phyloP scores from a whole-genome alignment of 2,888 invertebrate species.

The Lottia scabra region DNA sequence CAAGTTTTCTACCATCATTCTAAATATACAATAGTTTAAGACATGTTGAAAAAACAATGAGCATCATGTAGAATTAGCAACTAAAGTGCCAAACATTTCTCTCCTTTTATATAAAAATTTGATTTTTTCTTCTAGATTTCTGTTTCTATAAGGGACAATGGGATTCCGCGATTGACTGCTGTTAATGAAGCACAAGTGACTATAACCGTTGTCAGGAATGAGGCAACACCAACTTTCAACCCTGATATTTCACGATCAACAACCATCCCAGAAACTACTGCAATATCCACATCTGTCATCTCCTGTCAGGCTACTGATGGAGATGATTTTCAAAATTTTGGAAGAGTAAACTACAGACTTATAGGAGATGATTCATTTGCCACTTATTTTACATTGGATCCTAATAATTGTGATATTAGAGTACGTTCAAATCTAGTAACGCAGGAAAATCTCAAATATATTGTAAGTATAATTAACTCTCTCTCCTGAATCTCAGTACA shows the following conservation, averaged over 20 bases:
- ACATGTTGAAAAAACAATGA: too few species aligned
- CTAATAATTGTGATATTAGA: constrained; percentile 40
- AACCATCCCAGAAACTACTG: constrained; percentile 39
- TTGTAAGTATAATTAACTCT: constrained; percentile 3
- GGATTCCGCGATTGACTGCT: constrained; percentile 37
- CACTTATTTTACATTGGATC: constrained; percentile 49
- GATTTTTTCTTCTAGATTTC: constrained; percentile 32
- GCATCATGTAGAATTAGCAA: background rate
- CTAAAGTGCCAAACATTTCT: too few species aligned
- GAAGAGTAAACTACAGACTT: constrained; percentile 41
- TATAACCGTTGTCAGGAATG: constrained; percentile 46
- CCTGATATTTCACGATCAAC: constrained; percentile 35
- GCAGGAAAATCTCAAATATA: constrained; percentile 38
- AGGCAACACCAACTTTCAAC: constrained; percentile 49
- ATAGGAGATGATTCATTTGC: constrained; percentile 56
- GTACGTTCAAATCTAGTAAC: constrained; percentile 37
- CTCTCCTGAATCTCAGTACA: too few species aligned
- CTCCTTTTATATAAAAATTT: too few species aligned
- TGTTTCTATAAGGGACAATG: constrained; percentile 50
- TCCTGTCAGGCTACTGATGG: constrained; percentile 43
- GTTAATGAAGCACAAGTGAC: constrained; percentile 37
- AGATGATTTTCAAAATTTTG: constrained; percentile 37
- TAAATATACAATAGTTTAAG: too few species aligned
- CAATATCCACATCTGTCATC: constrained; percentile 33
- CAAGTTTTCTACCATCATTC: too few species aligned